Evolutionary conservation across 2,888 invertebrate genomes (phyloP).

Genomic region (Torymus tubicola): DNA sequence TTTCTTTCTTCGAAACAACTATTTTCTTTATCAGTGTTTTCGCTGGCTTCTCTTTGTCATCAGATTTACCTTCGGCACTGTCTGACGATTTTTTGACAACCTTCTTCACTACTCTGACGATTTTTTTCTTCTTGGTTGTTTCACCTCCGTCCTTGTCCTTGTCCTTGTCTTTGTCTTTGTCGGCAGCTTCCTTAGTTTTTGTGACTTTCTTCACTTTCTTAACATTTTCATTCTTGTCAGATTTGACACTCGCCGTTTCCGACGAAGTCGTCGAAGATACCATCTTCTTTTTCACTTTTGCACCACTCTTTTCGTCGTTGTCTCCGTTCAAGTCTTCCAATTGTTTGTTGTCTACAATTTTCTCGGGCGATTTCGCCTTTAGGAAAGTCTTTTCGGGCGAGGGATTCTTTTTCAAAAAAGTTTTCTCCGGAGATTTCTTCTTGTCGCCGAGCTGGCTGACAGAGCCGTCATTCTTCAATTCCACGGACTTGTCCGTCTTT

Average conservation of each 20-base stretch:
- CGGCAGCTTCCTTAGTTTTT: conserved; percentile 61
- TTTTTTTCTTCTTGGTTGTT: conserved; percentile 68
- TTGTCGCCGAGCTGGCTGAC: conserved; percentile 59
- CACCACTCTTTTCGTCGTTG: conserved; percentile 62
- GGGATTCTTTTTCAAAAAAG: conserved; percentile 61
- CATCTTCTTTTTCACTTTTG: conserved; percentile 64
- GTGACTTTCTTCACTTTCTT: conserved; percentile 63
- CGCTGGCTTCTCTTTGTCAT: conserved; percentile 62
- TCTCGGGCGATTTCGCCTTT: conserved; percentile 64
- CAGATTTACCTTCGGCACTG: conserved; percentile 65
- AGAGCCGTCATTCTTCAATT: conserved; percentile 55
- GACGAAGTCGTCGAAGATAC: conserved; percentile 57
- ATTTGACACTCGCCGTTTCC: conserved; percentile 57
- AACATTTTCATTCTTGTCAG: conserved; percentile 62
- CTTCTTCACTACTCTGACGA: conserved; percentile 69
- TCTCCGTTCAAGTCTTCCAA: conserved; percentile 58
- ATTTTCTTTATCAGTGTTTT: conserved; percentile 60
- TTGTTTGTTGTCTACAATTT: conserved; percentile 64
- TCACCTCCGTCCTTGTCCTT: conserved; percentile 63
- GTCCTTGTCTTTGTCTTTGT: conserved; percentile 37
- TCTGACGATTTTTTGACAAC: conserved; percentile 69
- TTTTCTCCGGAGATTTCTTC: conserved; percentile 64
- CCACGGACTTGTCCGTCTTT: conserved; percentile 59
- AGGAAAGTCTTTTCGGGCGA: conserved; percentile 27
- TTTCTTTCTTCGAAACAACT: conserved; percentile 3